Conservation (phyloP, 2,113 vertebrate species). For the Cyprinodon tularosa region DNA sequence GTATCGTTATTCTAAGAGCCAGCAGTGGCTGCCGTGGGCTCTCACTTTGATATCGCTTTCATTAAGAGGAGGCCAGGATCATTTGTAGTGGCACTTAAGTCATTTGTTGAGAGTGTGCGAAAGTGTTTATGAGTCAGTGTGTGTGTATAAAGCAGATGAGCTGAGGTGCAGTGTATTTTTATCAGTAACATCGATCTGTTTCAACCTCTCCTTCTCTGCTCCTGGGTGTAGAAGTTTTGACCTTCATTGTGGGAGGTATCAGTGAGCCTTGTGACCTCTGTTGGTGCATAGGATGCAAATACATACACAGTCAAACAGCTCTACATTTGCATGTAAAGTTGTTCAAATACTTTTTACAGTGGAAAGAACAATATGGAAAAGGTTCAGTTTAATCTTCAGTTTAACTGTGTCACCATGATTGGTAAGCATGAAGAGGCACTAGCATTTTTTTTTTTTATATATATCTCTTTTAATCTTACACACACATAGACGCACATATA, state of each 20-base stretch:
- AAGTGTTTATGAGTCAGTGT: constrained; percentile 57
- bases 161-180: constrained; percentile 78
- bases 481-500: constrained; percentile 3
- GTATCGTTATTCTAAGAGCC: constrained; percentile 68
- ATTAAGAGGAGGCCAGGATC: constrained; percentile 68
- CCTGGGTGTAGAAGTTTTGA: constrained; percentile 72
- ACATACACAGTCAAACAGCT: constrained; percentile 40
- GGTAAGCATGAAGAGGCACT: background rate
- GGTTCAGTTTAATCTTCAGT: constrained; percentile 1
- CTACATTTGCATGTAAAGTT: constrained; percentile 31
- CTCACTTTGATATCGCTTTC: constrained; percentile 73
- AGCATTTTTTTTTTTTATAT: background rate
- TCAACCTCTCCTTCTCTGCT: constrained; percentile 60
- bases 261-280: constrained; percentile 68
- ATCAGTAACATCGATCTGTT: constrained; percentile 77
- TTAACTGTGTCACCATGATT: background rate
- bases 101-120: constrained; percentile 64
- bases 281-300: constrained; percentile 38
- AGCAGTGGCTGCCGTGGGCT: constrained; percentile 41
- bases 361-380: background rate
- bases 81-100: constrained; percentile 72
- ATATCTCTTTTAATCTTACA: accelerated
- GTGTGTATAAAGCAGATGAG: constrained; percentile 66
- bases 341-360: background rate
- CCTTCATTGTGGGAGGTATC: constrained; percentile 79